Evolutionary conservation across 53 echinoderm and acorn worm species (phyloP), one percentile per base, ranked within the genome.

Genomic region (Patiria pectinifera): DNA sequence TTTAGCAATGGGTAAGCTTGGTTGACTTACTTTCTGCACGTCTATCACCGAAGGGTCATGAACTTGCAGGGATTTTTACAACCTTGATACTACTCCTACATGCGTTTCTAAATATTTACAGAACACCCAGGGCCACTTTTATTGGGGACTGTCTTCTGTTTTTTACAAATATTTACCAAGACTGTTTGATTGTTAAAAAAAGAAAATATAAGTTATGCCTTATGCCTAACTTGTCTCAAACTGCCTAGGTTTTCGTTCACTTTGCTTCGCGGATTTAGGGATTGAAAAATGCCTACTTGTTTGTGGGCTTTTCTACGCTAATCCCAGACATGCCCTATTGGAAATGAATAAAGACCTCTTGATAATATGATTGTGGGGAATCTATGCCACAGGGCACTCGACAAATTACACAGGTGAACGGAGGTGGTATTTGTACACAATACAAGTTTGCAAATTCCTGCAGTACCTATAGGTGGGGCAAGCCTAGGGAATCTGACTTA

Each of bases 301-400:
- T 79, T 79, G 23, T 22, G 15, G 82, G 58, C 10, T 82, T 80
- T 82, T 59, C 82, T 19, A 13, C 59, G 13, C n/a, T 82, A 80
- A 82, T 82, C 82, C 60, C 82, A 22, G 82, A 82, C 82, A 82
- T 82, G 82, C n/a, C 60, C 82, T 59, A n/a, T n/a, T 82, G 59
- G 82, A 82, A 53, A n/a, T 59, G 16, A 82, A 82, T 53, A 82
- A 82, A 82, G 47, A 47, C 6, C 77, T 35, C 14, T 77, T 77
- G 3, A 77, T 70, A 19, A 70, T 21, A 16, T 24, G 3, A 16
- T 66, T 66, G 66, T 74, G 24, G 13, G 74, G 74, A 74, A 74
- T 74, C 74, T 74, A 66, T 66, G 66, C 66, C 66, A 66, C 14
- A 16, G 66, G 66, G 66, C 53, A 53, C 53, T 16, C 22, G 16